Conservation (phyloP, 2,113 vertebrate species). For the Hippolais icterina region DNA sequence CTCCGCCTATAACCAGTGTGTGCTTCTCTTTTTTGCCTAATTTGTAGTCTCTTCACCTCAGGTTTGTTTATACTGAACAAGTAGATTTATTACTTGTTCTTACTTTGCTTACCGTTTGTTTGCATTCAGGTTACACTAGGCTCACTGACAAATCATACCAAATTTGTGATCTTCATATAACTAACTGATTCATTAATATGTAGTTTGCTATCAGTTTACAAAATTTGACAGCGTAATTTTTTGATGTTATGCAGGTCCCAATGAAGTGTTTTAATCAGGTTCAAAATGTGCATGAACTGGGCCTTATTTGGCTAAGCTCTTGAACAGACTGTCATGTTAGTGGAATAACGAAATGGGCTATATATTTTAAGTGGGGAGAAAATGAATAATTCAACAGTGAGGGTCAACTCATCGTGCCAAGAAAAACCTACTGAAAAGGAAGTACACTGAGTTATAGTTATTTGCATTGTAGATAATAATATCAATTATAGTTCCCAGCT, state of each 20-base stretch:
- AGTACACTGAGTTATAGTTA: constrained; percentile 48
- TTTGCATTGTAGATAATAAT: constrained; percentile 61
- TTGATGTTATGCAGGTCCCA: not conserved
- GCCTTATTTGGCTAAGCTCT: constrained; percentile 1
- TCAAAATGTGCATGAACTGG: not conserved
- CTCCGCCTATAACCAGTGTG: not conserved
- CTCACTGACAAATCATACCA: not conserved
- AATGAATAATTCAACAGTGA: constrained; percentile 37
- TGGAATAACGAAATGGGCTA: not conserved
- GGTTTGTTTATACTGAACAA: constrained; percentile 9
- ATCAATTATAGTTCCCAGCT: constrained; percentile 51
- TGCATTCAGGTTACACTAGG: not conserved
- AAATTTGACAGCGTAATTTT: not conserved
- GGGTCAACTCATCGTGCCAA: constrained; percentile 35
- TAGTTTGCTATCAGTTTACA: not conserved
- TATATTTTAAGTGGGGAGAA: constrained; percentile 15
- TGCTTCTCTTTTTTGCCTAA: not conserved
- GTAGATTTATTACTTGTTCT: constrained; percentile 17
- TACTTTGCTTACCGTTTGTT: constrained; percentile 5
- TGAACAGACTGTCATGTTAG: not conserved
- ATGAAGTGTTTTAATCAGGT: not conserved
- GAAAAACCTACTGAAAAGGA: constrained; percentile 48
- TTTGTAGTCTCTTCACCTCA: not conserved
- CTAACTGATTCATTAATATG: constrained; percentile 26
- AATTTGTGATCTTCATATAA: not conserved